Base-by-base conservation (phyloP, 2,113 vertebrate species). In the Pongo abelii region DNA sequence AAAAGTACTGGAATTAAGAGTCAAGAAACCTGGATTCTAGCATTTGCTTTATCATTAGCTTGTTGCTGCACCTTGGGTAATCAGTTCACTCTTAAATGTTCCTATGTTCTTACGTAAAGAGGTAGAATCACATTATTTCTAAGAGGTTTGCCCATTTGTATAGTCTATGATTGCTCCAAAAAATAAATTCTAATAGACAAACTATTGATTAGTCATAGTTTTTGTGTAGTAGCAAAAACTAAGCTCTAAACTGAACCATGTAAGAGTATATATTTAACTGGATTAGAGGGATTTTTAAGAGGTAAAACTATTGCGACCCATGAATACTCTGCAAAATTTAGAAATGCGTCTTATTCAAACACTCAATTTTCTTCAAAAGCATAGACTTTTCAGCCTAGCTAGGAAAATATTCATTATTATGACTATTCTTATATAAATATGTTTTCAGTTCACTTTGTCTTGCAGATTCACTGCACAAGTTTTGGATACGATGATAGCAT, bases 401-500 rank as follows among this genome's bases (percentile, higher is more conserved):
- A 92, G 12, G 64, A 95, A 57, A 52, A 95, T 88, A 74, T 83
- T 96, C 38, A 87, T 74, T 89, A 84, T 67, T 74, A 57, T 77
- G 22, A 74, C 11, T 32, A 1, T 59, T 75, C 20, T 83, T 97
- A 22, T 48, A 90, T 72, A 83, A 93, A 97, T 86, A 95, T 27
- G 64, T 94, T 94, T 96, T 70, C 25, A 78, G 30, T 92, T 95
- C 46, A 88, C 35, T 85, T 89, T 95, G 89, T 25, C 78, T 52
- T 85, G 10, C 32, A 89, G 40, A 22, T 93, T 86, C 43, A 87
- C 32, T 83, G 27, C 1, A 86, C 10, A 86, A 78, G 75, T 94
- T 95, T 92, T 16, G 88, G 85, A 92, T 88, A 95, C 84, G 38
- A 70, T 84, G n/a, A 95, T 93, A 23, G 13, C 50, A 89, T 81